Conservation (phyloP, 2,888 invertebrate genomes). For the Cenopis cana region DNA sequence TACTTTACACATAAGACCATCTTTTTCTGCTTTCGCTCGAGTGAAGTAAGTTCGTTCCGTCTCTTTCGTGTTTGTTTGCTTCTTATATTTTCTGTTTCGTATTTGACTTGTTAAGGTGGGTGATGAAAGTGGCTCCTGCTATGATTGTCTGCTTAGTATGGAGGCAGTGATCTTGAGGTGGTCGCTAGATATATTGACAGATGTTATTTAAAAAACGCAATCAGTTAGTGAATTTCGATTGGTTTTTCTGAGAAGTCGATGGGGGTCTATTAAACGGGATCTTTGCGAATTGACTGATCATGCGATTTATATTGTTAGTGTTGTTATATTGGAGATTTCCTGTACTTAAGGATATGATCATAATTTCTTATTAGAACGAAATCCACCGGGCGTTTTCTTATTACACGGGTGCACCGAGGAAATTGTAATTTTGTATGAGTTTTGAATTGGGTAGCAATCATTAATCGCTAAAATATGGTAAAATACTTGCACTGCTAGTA, state of each 20-base stretch:
- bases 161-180: conserved; percentile 48
- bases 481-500: not conserved
- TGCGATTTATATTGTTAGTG: conserved; percentile 33
- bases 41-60: conserved; percentile 60
- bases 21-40: conserved; percentile 67
- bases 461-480: conserved; percentile 32
- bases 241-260: conserved; percentile 50
- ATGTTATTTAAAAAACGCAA: conserved; percentile 56
- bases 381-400: not conserved
- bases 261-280: conserved; percentile 42
- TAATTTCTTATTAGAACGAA: conserved; percentile 3
- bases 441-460: conserved; percentile 11
- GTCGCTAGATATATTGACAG: conserved; percentile 58
- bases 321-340: conserved; percentile 30
- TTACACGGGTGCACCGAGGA: not conserved
- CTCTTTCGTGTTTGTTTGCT: conserved; percentile 57
- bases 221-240: conserved; percentile 47
- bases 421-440: conserved; percentile 1
- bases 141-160: conserved; percentile 54
- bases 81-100: conserved; percentile 50
- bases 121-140: conserved; percentile 75
- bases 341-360: conserved; percentile 13
- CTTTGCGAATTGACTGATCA: conserved; percentile 34
- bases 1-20: conserved; percentile 57
- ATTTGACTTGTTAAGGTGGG: conserved; percentile 65